phyloP scores from a whole-genome alignment of 2,113 vertebrate species.

The Apaloderma vittatum region DNA sequence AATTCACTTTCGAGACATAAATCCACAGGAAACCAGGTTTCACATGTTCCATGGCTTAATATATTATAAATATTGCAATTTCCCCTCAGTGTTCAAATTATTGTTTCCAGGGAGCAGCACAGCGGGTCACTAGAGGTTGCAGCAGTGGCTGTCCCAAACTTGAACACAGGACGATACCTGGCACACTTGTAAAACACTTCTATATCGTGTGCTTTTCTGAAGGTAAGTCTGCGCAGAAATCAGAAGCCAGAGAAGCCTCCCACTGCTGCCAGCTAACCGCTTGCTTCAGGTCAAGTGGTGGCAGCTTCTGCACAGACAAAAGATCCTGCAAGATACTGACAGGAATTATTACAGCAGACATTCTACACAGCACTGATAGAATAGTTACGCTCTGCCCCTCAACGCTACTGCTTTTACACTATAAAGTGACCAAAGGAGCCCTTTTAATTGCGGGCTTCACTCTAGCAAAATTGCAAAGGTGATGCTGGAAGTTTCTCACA shows the following conservation, averaged over 20 bases:
- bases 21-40: slow-evolving; percentile 46
- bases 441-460: neutral
- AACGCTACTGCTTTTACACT: neutral
- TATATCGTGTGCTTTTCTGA: neutral
- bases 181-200: neutral
- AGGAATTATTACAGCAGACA: neutral
- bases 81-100: neutral
- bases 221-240: neutral
- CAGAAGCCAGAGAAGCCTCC: neutral
- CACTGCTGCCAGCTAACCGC: neutral
- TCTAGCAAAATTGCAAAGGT: neutral
- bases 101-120: neutral
- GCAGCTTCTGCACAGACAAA: neutral
- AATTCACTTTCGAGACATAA: slow-evolving; percentile 36
- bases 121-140: neutral
- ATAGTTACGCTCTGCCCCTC: neutral
- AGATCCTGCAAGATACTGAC: neutral
- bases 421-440: neutral
- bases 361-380: neutral
- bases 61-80: slow-evolving; percentile 23
- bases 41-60: slow-evolving; percentile 36
- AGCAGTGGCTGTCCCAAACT: neutral
- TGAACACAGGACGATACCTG: neutral
- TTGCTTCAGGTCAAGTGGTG: neutral
- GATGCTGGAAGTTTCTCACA: neutral